phyloP scores from a whole-genome alignment of 2,113 vertebrate genomes.

The Ptychochromis oligacanthus region DNA sequence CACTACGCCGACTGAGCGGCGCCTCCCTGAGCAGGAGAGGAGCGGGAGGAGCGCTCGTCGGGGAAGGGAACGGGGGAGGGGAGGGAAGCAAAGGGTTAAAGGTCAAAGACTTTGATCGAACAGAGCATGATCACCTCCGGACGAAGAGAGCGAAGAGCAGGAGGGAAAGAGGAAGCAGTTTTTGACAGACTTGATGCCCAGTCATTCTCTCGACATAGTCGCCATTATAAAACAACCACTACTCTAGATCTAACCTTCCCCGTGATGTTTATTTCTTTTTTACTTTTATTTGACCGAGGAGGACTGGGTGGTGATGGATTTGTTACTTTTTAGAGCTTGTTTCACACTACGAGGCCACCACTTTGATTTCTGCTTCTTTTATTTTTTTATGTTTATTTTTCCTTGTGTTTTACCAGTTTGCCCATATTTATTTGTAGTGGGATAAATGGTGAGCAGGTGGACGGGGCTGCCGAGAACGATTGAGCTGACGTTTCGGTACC shows the following conservation, averaged over 20 bases:
- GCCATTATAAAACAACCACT: slow-evolving; percentile 68
- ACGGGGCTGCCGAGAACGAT: slow-evolving; percentile 21
- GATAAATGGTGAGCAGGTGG: slow-evolving; percentile 26
- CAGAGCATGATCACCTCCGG: slow-evolving; percentile 69
- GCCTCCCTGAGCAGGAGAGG: background rate
- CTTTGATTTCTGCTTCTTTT: slow-evolving; percentile 33
- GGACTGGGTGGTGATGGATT: slow-evolving; percentile 42
- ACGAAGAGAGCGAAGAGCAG: background rate
- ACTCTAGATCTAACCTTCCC: slow-evolving; percentile 57
- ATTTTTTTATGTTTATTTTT: background rate
- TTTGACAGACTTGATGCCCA: slow-evolving; percentile 47
- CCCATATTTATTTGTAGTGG: slow-evolving; percentile 74
- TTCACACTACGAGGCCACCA: slow-evolving; percentile 56
- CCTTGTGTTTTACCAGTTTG: slow-evolving; percentile 33
- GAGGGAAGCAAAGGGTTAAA: slow-evolving; percentile 38
- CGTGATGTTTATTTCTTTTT: slow-evolving; percentile 49
- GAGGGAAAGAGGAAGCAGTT: background rate
- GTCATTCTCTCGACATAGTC: slow-evolving; percentile 49
- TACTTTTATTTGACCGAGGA: slow-evolving; percentile 44
- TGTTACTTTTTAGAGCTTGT: slow-evolving; percentile 48
- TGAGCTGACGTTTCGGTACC: background rate
- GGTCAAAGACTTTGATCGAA: slow-evolving; percentile 71
- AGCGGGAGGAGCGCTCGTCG: background rate
- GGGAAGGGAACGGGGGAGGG: background rate
- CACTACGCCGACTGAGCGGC: slow-evolving; percentile 93